phyloP scores from a whole-genome alignment of 2,113 vertebrate species.

The Tiliqua scincoides region DNA sequence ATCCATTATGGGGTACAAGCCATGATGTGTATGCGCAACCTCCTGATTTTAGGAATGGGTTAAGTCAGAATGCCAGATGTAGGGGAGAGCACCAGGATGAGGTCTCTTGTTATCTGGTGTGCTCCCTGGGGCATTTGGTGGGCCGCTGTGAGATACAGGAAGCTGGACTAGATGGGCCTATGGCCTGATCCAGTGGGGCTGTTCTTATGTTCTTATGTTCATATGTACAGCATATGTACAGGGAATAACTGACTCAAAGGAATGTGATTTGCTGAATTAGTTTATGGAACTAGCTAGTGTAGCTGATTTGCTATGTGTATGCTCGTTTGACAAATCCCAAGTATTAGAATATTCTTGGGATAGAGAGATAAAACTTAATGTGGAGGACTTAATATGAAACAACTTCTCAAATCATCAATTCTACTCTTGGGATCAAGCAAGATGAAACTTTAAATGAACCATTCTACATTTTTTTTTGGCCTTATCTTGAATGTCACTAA shows the following conservation, averaged over 20 bases:
- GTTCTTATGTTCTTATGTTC: too few species aligned
- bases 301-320: background rate
- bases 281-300: background rate
- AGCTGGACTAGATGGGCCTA: too few species aligned
- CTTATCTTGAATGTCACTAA: background rate
- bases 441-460: conserved; percentile 38
- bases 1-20: too few species aligned
- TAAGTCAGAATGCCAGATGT: too few species aligned
- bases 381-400: background rate
- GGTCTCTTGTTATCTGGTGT: too few species aligned
- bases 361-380: conserved; percentile 1
- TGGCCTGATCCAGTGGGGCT: too few species aligned
- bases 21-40: too few species aligned
- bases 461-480: conserved; percentile 9
- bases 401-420: conserved; percentile 24
- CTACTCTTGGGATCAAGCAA: conserved; percentile 15
- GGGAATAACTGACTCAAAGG: background rate
- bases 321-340: conserved; percentile 27
- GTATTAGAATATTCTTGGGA: background rate
- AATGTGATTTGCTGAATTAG: background rate
- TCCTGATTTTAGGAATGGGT: too few species aligned
- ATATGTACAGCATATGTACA: too few species aligned
- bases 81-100: too few species aligned
- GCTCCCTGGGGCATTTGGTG: too few species aligned
- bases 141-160: too few species aligned